Percentiles rank a stretch among this genome's conserved stretches.
Evolutionary conservation across 2,113 vertebrate genomes (phyloP).

Genomic region (Coturnix japonica): DNA sequence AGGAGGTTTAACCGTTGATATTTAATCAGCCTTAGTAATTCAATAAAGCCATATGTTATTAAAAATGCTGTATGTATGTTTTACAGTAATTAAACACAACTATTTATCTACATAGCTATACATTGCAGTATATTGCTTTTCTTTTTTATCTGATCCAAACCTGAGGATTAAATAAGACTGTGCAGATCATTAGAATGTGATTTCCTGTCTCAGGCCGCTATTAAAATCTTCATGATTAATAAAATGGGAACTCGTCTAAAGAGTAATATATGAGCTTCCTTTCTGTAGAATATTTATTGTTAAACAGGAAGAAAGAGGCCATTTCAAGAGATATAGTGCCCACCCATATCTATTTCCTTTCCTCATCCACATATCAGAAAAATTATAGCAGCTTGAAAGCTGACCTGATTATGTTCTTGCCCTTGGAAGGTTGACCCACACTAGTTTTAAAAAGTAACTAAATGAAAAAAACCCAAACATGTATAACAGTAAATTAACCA

Average conservation of each 20-base stretch:
- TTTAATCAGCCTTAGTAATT: neutral
- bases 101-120: neutral
- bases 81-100: conserved; percentile 18
- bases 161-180: conserved; percentile 42
- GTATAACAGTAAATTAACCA: conserved; percentile 21
- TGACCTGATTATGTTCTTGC: conserved; percentile 66
- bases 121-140: conserved; percentile 17
- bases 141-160: neutral
- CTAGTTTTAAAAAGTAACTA: conserved; percentile 54
- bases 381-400: conserved; percentile 72
- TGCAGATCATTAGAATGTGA: conserved; percentile 67
- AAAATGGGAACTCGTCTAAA: conserved; percentile 63
- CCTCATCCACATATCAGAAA: conserved; percentile 67
- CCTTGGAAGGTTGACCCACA: conserved; percentile 62
- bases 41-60: neutral
- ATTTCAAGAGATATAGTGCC: conserved; percentile 74
- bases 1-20: neutral
- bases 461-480: conserved; percentile 39
- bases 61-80: neutral
- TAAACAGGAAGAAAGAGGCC: conserved; percentile 68
- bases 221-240: conserved; percentile 70
- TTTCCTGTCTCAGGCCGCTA: conserved; percentile 65
- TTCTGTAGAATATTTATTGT: conserved; percentile 74
- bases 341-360: conserved; percentile 73
- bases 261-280: conserved; percentile 69